Percentiles rank a stretch among this genome's conserved stretches.
Conservation (phyloP, 2,888 invertebrate genomes). For the Leptarthrus brevirostris region DNA sequence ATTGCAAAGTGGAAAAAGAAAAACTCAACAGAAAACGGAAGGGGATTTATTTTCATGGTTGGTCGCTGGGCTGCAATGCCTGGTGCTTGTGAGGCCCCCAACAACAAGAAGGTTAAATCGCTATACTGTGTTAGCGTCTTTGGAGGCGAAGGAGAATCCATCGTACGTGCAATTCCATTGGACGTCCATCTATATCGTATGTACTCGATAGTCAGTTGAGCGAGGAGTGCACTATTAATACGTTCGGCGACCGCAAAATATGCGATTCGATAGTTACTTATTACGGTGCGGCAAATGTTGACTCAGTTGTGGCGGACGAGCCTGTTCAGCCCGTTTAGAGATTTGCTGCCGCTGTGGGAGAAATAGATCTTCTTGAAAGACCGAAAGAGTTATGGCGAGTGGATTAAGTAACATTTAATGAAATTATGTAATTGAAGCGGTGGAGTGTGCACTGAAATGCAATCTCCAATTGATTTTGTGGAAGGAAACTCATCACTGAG, state of each 20-base stretch:
- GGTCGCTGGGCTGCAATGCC: too few relatives aligned
- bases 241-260: constrained; percentile 23
- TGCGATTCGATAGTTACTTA: constrained; percentile 1
- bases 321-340: too few relatives aligned
- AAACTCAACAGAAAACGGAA: neutral
- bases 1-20: neutral
- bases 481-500: neutral
- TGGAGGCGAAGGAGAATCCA: neutral
- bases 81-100: neutral
- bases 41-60: neutral
- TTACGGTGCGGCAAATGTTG: too few relatives aligned
- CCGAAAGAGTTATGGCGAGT: too few relatives aligned
- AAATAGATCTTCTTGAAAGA: neutral
- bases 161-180: neutral
- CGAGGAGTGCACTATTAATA: constrained; percentile 4
- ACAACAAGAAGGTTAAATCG: constrained; percentile 2
- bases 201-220: constrained; percentile 21
- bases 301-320: too few relatives aligned
- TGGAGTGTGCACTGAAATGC: constrained; percentile 4
- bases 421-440: constrained; percentile 23
- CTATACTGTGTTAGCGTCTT: neutral
- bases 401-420: constrained; percentile 12
- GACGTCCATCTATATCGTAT: neutral
- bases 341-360: neutral
- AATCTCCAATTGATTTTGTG: neutral